Conservation (phyloP, 2,797 vertebrate species). For the Coilia nasus region DNA sequence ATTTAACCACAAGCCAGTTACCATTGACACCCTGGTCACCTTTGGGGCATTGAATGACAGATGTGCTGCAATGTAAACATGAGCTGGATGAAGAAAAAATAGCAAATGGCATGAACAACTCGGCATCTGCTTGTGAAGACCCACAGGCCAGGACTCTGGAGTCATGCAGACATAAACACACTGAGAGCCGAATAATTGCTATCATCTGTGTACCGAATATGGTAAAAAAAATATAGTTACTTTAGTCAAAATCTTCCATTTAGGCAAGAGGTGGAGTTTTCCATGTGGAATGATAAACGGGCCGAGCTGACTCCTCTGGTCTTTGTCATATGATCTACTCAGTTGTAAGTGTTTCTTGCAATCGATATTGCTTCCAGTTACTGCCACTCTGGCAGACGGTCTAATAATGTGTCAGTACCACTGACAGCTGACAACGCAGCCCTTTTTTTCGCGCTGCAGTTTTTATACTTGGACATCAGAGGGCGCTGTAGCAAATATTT, state of each 20-base stretch:
- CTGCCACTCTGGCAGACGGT: not conserved
- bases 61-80: not conserved
- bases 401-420: not conserved
- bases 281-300: not conserved
- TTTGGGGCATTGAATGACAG: not conserved
- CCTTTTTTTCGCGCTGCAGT: slow-evolving; percentile 39
- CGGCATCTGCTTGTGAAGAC: not conserved
- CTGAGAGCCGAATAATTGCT: not conserved
- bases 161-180: not conserved
- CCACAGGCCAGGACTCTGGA: not conserved
- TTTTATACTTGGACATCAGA: slow-evolving; percentile 56
- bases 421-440: not conserved
- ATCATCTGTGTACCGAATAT: not conserved
- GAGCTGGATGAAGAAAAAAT: not conserved
- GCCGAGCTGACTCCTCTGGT: not conserved
- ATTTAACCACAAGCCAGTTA: slow-evolving; percentile 1
- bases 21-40: slow-evolving; percentile 3
- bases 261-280: not conserved
- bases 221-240: not conserved
- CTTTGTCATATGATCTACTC: not conserved
- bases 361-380: not conserved
- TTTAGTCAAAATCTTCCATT: not conserved
- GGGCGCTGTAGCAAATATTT: slow-evolving; percentile 60
- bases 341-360: not conserved
- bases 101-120: not conserved